Evolutionary conservation across 2,797 vertebrate species (phyloP).

Genomic region (Typhlichthys eigenmanni): DNA sequence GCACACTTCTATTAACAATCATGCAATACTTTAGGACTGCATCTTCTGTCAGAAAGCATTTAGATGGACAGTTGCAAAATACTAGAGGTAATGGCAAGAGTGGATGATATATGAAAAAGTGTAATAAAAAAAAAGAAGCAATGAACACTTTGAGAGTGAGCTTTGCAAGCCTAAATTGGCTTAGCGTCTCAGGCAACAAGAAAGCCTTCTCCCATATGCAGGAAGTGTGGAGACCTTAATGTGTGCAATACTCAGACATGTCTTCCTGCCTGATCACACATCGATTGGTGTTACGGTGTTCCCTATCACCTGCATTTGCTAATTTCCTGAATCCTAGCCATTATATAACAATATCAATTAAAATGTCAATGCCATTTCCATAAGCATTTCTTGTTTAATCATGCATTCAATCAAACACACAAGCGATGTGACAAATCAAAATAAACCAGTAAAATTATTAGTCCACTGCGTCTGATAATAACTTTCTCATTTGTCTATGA

Average conservation of each 20-base stretch:
- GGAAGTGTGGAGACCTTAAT: constrained; percentile 5
- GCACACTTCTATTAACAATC: constrained; percentile 45
- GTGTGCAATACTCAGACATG: constrained; percentile 34
- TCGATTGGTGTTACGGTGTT: constrained; percentile 52
- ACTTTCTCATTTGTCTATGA: constrained; percentile 63
- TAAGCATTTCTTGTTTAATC: constrained; percentile 68
- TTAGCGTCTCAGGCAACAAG: constrained; percentile 13
- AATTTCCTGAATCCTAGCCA: constrained; percentile 40
- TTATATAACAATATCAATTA: constrained; percentile 58
- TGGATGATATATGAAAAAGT: constrained; percentile 23
- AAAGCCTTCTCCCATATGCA: constrained; percentile 8
- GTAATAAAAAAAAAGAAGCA: constrained; percentile 32
- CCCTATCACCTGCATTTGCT: constrained; percentile 53
- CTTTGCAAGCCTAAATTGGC: constrained; percentile 30
- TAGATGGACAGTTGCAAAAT: constrained; percentile 17
- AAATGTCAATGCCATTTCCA: constrained; percentile 53
- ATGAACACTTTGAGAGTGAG: constrained; percentile 45
- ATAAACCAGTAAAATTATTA: constrained; percentile 70
- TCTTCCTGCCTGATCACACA: constrained; percentile 54
- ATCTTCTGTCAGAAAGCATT: constrained; percentile 48
- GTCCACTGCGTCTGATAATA: constrained; percentile 51
- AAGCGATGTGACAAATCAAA: constrained; percentile 71
- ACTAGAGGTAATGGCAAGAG: constrained; percentile 9
- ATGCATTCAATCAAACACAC: constrained; percentile 56
- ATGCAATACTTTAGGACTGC: constrained; percentile 51